Evolutionary conservation across 2,797 vertebrate genomes (phyloP).

Genomic region (Cirrhinus mrigala): DNA sequence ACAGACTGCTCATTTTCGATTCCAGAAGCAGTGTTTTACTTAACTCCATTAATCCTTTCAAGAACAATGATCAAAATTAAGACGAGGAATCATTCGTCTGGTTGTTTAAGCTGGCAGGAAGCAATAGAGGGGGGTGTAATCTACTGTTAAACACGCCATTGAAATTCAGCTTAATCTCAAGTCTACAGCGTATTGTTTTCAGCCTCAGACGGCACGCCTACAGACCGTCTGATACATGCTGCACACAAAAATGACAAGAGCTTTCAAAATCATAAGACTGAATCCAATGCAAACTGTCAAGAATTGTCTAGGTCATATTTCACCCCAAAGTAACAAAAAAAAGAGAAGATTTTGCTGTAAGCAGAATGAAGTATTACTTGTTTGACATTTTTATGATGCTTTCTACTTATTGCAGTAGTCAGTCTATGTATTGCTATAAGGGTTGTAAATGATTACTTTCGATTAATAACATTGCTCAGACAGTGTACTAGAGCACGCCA

Average conservation of each 20-base stretch:
- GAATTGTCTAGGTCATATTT: slow-evolving; percentile 5
- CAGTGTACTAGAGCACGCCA: too few relatives aligned
- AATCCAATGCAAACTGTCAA: background rate
- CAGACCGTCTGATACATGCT: slow-evolving; percentile 22
- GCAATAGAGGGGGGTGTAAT: slow-evolving; percentile 20
- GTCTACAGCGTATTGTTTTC: slow-evolving; percentile 10
- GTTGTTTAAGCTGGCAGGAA: slow-evolving; percentile 3
- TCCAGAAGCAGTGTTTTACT: background rate
- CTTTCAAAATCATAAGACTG: slow-evolving; percentile 4
- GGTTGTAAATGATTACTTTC: background rate
- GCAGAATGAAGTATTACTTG: too few relatives aligned
- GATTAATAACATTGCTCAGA: background rate
- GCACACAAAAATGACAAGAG: slow-evolving; percentile 20
- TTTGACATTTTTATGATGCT: background rate
- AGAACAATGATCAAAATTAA: slow-evolving; percentile 17
- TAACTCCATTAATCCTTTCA: slow-evolving; percentile 1
- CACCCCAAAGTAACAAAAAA: background rate
- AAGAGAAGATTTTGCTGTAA: background rate
- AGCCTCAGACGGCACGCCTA: slow-evolving; percentile 35
- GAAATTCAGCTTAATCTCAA: slow-evolving; percentile 26
- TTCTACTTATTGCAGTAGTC: background rate
- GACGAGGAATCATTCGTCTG: background rate
- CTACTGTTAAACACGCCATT: slow-evolving; percentile 7
- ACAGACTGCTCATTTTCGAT: background rate
- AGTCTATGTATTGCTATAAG: background rate